These are phyloP conservation scores for Solea solea DNA, from an alignment of 2,113 vertebrate species.

Conservation along the genomic window DNA sequence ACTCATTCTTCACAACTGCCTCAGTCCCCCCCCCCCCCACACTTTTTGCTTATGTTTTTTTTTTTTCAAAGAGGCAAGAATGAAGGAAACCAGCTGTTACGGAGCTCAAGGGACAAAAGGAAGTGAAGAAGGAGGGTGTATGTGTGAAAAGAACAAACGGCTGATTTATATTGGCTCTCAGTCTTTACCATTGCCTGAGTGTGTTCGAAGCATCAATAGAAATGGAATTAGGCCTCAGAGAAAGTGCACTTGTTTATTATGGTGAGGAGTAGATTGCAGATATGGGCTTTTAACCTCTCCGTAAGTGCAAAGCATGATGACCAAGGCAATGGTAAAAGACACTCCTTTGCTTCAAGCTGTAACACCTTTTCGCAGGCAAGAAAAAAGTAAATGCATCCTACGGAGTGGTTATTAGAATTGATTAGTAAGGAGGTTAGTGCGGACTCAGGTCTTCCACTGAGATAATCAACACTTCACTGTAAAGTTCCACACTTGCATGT, in stretches of 20 bases:
- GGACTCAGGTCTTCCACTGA: constrained; percentile 4
- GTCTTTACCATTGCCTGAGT: constrained; percentile 73
- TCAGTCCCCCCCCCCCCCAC: constrained; percentile 19
- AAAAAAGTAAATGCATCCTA: constrained; percentile 30
- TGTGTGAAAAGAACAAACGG: constrained; percentile 67
- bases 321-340: constrained; percentile 45
- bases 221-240: constrained; percentile 72
- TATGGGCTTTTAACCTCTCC: constrained; percentile 71
- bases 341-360: constrained; percentile 28
- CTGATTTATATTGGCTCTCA: constrained; percentile 65
- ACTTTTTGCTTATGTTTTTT: constrained; percentile 31
- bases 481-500: background rate
- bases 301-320: constrained; percentile 56
- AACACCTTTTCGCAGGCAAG: constrained; percentile 45
- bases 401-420: constrained; percentile 35
- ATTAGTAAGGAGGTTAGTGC: constrained; percentile 30
- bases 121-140: constrained; percentile 26
- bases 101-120: constrained; percentile 19
- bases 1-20: constrained; percentile 65
- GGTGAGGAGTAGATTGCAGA: constrained; percentile 61
- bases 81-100: constrained; percentile 31
- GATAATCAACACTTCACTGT: constrained; percentile 18
- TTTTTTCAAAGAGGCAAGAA: constrained; percentile 39
- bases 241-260: constrained; percentile 72
- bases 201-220: constrained; percentile 67